phyloP scores from a whole-genome alignment of 2,888 invertebrate genomes.

The Athrips mouffetella region DNA sequence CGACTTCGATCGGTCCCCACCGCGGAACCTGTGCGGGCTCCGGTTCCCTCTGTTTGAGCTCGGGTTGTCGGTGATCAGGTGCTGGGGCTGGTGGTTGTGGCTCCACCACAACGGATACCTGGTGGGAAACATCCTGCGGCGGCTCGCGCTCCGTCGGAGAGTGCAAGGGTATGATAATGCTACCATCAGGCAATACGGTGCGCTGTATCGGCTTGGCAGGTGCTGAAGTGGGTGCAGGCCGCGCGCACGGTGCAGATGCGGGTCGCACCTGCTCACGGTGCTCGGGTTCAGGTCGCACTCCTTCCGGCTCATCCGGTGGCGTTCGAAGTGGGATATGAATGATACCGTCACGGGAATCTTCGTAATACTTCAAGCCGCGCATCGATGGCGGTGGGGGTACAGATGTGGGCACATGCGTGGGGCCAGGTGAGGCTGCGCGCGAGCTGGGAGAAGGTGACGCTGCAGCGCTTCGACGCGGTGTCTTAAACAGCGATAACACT shows the following conservation, averaged over 20 bases:
- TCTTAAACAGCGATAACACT: constrained; percentile 82
- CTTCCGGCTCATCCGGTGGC: constrained; percentile 82
- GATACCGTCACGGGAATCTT: constrained; percentile 80
- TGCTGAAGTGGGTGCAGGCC: constrained; percentile 37
- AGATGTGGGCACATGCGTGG: constrained; percentile 41
- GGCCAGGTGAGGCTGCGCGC: constrained; percentile 50
- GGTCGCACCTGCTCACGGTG: constrained; percentile 29
- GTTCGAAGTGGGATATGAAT: constrained; percentile 86
- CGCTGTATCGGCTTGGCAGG: constrained; percentile 52
- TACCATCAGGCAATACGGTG: constrained; percentile 75
- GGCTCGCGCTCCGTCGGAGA: constrained; percentile 58
- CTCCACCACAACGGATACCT: not conserved
- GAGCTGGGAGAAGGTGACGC: constrained; percentile 57
- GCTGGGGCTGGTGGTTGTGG: not conserved
- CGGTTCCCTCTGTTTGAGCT: not conserved
- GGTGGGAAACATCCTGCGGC: not conserved
- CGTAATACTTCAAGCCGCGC: constrained; percentile 78
- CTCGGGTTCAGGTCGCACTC: constrained; percentile 13
- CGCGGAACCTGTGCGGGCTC: constrained; percentile 12
- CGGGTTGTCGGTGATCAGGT: not conserved
- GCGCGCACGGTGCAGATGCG: constrained; percentile 38
- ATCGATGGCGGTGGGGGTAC: constrained; percentile 38
- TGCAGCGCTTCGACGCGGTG: constrained; percentile 59
- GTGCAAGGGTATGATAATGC: constrained; percentile 76
- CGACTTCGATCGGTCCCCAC: constrained; percentile 18